Percentiles rank a stretch among this genome's conserved stretches.
Evolutionary conservation across 2,888 invertebrate species (phyloP).

Genomic region (Trimorus sp.): DNA sequence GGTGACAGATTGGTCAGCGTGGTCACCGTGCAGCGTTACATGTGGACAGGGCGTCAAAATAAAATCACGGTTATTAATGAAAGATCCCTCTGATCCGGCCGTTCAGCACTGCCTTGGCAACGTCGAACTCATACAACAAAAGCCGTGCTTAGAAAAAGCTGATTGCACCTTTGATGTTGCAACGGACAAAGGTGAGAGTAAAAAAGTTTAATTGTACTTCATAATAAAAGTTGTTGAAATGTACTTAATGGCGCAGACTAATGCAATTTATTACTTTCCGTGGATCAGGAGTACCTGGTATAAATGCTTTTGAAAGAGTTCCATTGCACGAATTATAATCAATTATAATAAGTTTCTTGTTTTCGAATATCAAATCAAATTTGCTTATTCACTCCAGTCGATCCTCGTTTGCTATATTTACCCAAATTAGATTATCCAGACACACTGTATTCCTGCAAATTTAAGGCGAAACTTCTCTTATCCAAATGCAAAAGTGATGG

Average conservation of each 20-base stretch:
- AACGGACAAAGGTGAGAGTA: slow-evolving; percentile 88
- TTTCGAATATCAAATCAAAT: not conserved
- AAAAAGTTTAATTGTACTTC: slow-evolving; percentile 30
- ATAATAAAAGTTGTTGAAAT: slow-evolving; percentile 27
- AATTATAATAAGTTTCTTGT: too few species aligned
- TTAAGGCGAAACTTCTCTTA: too few species aligned
- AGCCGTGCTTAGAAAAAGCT: slow-evolving; percentile 86
- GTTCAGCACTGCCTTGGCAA: slow-evolving; percentile 84
- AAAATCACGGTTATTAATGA: slow-evolving; percentile 87
- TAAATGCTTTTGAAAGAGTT: too few species aligned
- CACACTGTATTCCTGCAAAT: too few species aligned
- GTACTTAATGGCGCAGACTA: not conserved
- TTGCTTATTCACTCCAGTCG: not conserved
- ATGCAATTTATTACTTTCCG: not conserved
- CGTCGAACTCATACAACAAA: slow-evolving; percentile 89
- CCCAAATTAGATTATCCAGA: too few species aligned
- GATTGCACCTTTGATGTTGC: slow-evolving; percentile 88
- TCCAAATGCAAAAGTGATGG: too few species aligned
- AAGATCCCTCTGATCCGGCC: slow-evolving; percentile 85
- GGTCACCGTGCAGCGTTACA: slow-evolving; percentile 95
- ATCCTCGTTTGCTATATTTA: not conserved
- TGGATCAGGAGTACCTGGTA: not conserved
- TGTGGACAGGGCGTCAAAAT: slow-evolving; percentile 91
- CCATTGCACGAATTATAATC: too few species aligned
- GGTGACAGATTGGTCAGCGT: slow-evolving; percentile 94